These are phyloP conservation scores for Poeciliopsis turneri DNA, from an alignment of 2,797 vertebrate species.

Conservation along the genomic window DNA sequence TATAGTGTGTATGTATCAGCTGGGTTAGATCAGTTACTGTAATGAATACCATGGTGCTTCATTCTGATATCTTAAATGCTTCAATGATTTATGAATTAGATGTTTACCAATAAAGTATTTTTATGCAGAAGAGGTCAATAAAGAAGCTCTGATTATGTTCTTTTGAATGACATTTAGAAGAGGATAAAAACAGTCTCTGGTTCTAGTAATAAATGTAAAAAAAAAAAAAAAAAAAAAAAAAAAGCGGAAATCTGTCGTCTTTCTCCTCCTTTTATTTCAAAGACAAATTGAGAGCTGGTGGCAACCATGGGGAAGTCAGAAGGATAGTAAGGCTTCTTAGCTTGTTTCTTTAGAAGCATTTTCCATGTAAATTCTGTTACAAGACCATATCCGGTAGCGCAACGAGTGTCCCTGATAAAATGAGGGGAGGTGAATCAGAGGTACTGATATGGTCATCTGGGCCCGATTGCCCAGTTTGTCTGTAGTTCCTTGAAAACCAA, in stretches of 20 bases:
- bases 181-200: neutral
- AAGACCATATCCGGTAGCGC: no score
- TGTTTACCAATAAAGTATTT: slow-evolving; percentile 4
- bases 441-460: no score
- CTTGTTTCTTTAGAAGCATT: no score
- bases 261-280: neutral
- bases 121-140: neutral
- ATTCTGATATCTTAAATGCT: neutral
- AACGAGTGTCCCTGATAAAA: no score
- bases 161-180: neutral
- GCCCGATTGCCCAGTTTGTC: no score
- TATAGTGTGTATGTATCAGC: neutral
- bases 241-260: neutral
- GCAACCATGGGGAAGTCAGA: neutral
- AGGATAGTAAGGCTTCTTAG: neutral
- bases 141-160: neutral
- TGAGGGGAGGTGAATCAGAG: no score
- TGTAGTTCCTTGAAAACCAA: no score
- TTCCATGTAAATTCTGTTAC: no score
- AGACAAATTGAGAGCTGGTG: neutral
- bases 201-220: neutral
- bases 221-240: neutral
- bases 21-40: neutral
- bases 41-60: neutral
- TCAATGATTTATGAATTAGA: neutral